A percentile compares a stretch with the other conserved stretches of the same genome.
Evolutionary conservation across 2,797 vertebrate genomes (phyloP).

Genomic region (Eulemur albifrons): DNA sequence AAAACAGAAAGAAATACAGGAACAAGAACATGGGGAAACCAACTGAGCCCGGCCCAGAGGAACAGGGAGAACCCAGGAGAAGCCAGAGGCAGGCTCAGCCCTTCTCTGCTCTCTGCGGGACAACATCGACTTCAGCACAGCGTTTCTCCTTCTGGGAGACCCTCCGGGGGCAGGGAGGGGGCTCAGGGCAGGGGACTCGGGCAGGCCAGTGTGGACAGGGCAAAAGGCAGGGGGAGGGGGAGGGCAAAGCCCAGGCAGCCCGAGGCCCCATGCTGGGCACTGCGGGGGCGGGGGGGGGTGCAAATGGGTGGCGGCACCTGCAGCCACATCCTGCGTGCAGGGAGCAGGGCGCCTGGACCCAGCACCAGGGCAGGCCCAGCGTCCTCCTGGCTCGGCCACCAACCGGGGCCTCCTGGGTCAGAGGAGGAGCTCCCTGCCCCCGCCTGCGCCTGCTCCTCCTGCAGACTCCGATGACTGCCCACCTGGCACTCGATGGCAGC

Average conservation of each 20-base stretch:
- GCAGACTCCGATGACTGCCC: neutral
- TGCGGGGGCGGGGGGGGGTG: neutral
- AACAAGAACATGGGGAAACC: neutral
- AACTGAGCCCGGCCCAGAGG: neutral
- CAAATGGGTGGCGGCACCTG: accelerated
- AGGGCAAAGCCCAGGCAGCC: neutral
- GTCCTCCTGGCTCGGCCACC: neutral
- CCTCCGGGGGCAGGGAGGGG: neutral
- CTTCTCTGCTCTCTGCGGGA: neutral
- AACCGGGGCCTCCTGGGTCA: neutral
- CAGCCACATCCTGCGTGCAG: no score
- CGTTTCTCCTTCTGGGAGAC: neutral
- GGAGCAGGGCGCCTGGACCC: neutral
- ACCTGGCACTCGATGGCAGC: neutral
- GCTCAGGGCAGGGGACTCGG: neutral
- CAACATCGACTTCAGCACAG: neutral
- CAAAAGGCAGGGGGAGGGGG: neutral
- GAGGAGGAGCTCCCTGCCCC: neutral
- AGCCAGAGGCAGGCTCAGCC: neutral
- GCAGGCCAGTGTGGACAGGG: neutral
- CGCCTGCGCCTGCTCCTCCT: neutral
- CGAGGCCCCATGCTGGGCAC: neutral
- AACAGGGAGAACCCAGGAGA: neutral
- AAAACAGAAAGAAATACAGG: neutral
- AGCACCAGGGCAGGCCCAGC: neutral